Percentiles rank a stretch among this genome's conserved stretches.
Conservation (phyloP, 2,797 vertebrate genomes). For the Acanthiza pusilla region DNA sequence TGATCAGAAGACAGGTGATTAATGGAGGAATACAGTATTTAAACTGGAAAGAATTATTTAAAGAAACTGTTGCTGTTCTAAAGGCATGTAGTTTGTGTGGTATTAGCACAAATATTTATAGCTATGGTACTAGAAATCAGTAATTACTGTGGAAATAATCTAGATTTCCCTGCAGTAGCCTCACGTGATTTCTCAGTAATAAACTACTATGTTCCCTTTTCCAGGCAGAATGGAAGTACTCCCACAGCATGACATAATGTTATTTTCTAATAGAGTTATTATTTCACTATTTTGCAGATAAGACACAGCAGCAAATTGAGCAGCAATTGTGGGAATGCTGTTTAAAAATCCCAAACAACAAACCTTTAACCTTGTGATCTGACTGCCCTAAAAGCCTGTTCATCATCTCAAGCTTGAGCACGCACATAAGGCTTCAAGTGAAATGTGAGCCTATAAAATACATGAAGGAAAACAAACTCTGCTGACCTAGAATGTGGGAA, state of each 20-base stretch:
- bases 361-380: neutral
- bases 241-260: neutral
- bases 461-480: neutral
- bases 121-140: neutral
- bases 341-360: neutral
- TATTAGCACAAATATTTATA: conserved; percentile 8
- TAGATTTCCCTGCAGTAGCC: neutral
- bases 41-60: neutral
- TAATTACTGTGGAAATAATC: conserved; percentile 26
- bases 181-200: neutral
- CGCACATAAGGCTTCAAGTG: neutral
- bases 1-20: neutral
- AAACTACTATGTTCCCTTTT: neutral
- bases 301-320: neutral
- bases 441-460: neutral
- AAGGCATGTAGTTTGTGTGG: neutral
- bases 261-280: neutral
- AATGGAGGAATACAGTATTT: neutral
- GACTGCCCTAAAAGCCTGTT: neutral
- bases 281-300: neutral
- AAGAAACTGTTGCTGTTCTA: neutral
- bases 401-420: neutral
- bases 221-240: neutral
- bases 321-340: neutral
- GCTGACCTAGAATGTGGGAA: neutral